Evolutionary conservation across 2,888 invertebrate genomes (phyloP).

Genomic region (Zonitis immaculata): DNA sequence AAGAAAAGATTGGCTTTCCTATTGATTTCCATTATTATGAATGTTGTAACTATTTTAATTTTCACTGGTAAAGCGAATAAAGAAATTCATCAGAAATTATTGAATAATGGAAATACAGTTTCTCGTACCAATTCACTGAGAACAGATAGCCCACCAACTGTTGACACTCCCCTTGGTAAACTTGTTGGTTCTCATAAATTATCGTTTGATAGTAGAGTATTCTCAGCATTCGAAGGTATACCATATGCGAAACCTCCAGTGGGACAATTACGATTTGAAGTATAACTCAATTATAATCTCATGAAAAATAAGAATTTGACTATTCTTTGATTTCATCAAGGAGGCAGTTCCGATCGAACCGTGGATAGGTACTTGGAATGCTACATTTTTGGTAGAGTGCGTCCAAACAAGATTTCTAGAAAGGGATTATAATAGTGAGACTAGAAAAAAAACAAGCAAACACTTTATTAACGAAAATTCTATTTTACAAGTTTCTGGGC

Average conservation of each 20-base stretch:
- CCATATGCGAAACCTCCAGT: slow-evolving; percentile 16
- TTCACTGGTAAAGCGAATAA: too few relatives aligned
- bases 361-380: slow-evolving; percentile 61
- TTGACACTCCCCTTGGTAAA: neutral
- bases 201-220: slow-evolving; percentile 6
- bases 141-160: too few relatives aligned
- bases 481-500: slow-evolving; percentile 45
- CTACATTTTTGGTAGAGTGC: slow-evolving; percentile 43
- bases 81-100: too few relatives aligned
- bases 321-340: slow-evolving; percentile 44
- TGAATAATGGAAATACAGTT: too few relatives aligned
- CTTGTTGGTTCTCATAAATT: neutral
- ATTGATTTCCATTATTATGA: too few relatives aligned
- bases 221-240: slow-evolving; percentile 9
- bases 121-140: too few relatives aligned
- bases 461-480: neutral
- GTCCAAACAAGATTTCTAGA: neutral
- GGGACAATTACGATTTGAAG: slow-evolving; percentile 8
- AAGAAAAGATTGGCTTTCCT: too few relatives aligned
- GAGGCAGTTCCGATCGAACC: slow-evolving; percentile 53
- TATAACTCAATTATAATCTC: neutral
- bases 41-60: too few relatives aligned
- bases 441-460: too few relatives aligned
- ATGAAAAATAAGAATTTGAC: neutral
- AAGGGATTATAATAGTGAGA: neutral